Conservation (phyloP, 2,888 invertebrate species). For the Eupithecia insigniata region DNA sequence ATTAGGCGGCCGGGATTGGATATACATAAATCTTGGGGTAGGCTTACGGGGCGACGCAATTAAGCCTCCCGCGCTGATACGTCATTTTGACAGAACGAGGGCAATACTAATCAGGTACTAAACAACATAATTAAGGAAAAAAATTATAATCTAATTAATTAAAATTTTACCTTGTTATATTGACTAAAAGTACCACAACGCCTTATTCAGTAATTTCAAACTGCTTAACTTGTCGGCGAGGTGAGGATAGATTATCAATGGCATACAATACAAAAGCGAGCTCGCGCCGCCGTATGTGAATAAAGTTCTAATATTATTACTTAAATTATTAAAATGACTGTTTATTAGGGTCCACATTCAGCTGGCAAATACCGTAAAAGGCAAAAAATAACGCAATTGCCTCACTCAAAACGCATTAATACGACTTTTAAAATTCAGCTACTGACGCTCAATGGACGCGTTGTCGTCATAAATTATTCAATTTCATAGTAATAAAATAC, state of each 20-base stretch:
- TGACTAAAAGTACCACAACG: background rate
- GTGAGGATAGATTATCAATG: too few species aligned
- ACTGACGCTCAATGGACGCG: conserved; percentile 75
- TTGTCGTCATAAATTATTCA: conserved; percentile 82
- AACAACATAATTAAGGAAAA: conserved; percentile 46
- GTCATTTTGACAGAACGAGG: conserved; percentile 73
- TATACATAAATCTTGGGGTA: conserved; percentile 82
- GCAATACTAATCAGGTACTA: conserved; percentile 68
- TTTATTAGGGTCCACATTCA: background rate
- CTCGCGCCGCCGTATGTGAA: too few species aligned
- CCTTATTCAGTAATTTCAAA: too few species aligned
- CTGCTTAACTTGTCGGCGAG: too few species aligned
- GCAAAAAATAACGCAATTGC: conserved; percentile 52
- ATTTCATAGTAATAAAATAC: conserved; percentile 85
- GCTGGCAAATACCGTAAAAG: conserved; percentile 40
- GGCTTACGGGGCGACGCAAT: conserved; percentile 79
- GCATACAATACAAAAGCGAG: too few species aligned
- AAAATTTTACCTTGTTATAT: background rate
- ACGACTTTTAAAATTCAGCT: conserved; percentile 82
- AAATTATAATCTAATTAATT: background rate
- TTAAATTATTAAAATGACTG: background rate
- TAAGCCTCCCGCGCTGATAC: conserved; percentile 78
- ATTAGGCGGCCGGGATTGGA: conserved; percentile 83
- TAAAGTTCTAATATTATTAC: too few species aligned
- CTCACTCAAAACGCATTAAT: conserved; percentile 51